Percentiles rank a stretch among this genome's conserved stretches.
These are phyloP conservation scores for Kryptolebias ocellatus DNA, from an alignment of 2,797 vertebrate species.

Conservation along the genomic window DNA sequence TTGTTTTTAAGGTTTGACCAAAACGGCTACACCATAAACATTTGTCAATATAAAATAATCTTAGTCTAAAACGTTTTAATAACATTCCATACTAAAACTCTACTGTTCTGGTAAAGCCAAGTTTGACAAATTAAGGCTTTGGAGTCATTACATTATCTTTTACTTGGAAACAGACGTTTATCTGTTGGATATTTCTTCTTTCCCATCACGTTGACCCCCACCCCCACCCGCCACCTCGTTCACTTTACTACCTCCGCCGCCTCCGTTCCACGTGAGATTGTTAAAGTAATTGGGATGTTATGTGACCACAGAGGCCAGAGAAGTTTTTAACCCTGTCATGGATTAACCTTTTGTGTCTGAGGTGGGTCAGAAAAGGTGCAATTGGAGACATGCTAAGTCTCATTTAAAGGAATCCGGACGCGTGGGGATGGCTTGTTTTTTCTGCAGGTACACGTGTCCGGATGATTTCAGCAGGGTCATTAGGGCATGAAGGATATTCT, in stretches of 20 bases:
- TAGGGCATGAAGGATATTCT: conserved; percentile 67
- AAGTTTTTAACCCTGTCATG: conserved; percentile 82
- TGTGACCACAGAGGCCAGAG: conserved; percentile 77
- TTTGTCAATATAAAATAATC: too few relatives aligned
- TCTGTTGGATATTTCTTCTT: conserved; percentile 88
- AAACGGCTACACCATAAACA: too few relatives aligned
- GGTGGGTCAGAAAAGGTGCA: conserved; percentile 70
- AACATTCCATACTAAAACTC: conserved; percentile 88
- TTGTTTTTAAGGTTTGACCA: too few relatives aligned
- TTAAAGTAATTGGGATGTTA: conserved; percentile 92
- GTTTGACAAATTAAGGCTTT: conserved; percentile 97
- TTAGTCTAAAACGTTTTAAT: conserved; percentile 19
- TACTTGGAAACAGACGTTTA: conserved; percentile 94
- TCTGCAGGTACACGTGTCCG: conserved; percentile 68
- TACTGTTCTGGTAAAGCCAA: conserved; percentile 77
- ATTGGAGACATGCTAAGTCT: conserved; percentile 72
- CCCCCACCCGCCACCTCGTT: neutral
- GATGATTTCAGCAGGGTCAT: conserved; percentile 70
- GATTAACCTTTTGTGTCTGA: conserved; percentile 72
- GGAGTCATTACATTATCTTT: conserved; percentile 98
- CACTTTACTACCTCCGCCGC: conserved; percentile 11
- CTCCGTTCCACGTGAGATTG: conserved; percentile 76
- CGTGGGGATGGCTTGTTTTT: conserved; percentile 41
- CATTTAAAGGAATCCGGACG: conserved; percentile 71
- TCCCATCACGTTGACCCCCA: conserved; percentile 41